Percentiles rank a stretch among this genome's conserved stretches.
Evolutionary conservation across 2,113 vertebrate species (phyloP).

Genomic region (Ceyx melanurus): DNA sequence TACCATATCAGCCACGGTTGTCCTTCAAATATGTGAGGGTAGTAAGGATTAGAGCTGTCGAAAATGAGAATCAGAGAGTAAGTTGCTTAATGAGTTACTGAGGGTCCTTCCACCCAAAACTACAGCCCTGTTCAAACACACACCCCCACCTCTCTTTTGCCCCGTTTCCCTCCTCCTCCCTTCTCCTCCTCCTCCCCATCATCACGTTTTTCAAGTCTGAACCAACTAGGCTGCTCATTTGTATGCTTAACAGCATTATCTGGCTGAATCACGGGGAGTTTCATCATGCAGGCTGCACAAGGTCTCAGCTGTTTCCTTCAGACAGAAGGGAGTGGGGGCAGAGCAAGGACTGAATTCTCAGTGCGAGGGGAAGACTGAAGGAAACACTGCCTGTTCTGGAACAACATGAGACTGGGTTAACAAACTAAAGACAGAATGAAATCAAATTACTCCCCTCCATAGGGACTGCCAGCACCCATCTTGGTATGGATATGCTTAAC

Average conservation of each 20-base stretch:
- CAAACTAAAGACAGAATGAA: not conserved
- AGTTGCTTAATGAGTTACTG: conserved; percentile 28
- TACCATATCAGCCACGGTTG: conserved; percentile 1
- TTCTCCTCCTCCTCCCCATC: not conserved
- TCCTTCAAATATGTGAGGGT: conserved; percentile 20
- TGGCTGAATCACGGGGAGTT: not conserved
- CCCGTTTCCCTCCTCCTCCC: not conserved
- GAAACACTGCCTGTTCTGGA: not conserved
- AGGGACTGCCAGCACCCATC: not conserved
- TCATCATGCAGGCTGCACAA: not conserved
- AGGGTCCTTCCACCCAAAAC: not conserved
- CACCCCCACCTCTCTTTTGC: not conserved
- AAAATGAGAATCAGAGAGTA: not conserved
- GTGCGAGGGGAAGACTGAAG: not conserved
- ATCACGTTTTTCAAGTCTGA: not conserved
- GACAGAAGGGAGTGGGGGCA: not conserved
- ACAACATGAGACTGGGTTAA: not conserved
- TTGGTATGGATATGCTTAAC: not conserved
- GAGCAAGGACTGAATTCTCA: not conserved
- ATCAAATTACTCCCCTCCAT: not conserved
- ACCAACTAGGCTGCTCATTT: not conserved
- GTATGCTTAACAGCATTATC: accelerated
- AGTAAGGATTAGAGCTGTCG: conserved; percentile 6
- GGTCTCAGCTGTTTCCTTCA: not conserved
- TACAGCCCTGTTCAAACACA: not conserved